Evolutionary conservation across 2,113 vertebrate species (phyloP), one percentile per base, ranked within the genome.

Genomic region (Marcusenius ussheri): DNA sequence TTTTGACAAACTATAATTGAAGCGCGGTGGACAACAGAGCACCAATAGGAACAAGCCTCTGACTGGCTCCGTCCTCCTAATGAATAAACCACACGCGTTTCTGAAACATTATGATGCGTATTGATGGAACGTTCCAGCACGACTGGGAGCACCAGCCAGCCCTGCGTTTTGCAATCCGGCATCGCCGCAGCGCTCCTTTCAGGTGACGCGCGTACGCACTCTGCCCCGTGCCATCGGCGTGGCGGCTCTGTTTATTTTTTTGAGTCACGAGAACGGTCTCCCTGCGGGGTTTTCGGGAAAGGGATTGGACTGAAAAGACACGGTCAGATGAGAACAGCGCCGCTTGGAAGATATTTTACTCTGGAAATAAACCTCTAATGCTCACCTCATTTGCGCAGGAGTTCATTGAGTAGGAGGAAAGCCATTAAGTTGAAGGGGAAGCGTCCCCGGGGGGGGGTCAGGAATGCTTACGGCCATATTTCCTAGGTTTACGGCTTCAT

Each of bases 161-260:
- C 19, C 88, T 47, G 74, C 13, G n/a, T 84, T 21, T 90, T 66
- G 87, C 8, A 46, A 70, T 45, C 74, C 91, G 39, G 90, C 91
- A 86, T 80, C 1, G 84, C 62, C 50, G 90, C 92, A 27, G 66
- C 42, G 62, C 85, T 91, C 91, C 94, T 89, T 92, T 93, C 94
- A 92, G 92, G 94, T 95, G 94, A 94, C 93, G 62, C 10, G 27
- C 3, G 27, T 13, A 70, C 27, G 93, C 89, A 93, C 91, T 50
- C 90, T 47, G 17, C 51, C 13, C 90, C 21, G 88, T 92, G 91
- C 93, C 93, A 94, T 94, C 90, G 91, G 89, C 92, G 93, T 93
- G 88, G 91, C 90, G 51, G 87, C 90, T 74, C 6, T 95, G 94
- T 95, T 95, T 95, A 94, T 95, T 95, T 93, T 94, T 93, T 94